Base-by-base conservation (phyloP, 2,888 invertebrate species). In the Liposcelis brunnea region DNA sequence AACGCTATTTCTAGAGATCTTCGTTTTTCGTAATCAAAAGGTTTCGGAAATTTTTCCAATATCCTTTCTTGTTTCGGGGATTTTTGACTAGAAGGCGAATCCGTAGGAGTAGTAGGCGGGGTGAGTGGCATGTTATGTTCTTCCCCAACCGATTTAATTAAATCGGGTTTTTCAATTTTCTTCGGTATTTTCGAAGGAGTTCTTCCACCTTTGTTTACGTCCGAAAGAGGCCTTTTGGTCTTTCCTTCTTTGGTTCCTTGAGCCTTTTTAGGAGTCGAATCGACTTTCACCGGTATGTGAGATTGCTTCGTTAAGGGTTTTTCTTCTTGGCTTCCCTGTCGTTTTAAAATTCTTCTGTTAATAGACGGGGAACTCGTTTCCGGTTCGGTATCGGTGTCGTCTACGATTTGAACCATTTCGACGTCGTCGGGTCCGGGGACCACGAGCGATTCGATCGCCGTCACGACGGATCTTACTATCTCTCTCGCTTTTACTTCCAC, bases 401-500 rank as follows among this genome's bases (percentile, higher is more conserved):
- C 65, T 2, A 61, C 47, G 37, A 67, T 65, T 50, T 67, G 64
- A 2, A 67, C 67, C 47, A 64, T 60, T 52, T 68, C 67, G 2
- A 66, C 66, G 19, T 59, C 59, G 31, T 53, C 53, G 5, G 66
- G 66, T 55, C 59, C 34, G 57, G 58, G 45, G 56, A 57, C 59
- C 49, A 62, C 61, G 31, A 59, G 54, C 16, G 57, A 56, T 47
- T 59, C 59, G 47, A 59, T 60, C 11, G 64, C 65, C 4, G 68
- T 65, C 51, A 79, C 74, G 48, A 72, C 69, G 12, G 75, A 72
- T 56, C 77, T 75, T 1, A 74, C 62, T 43, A 82, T 75, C 59
- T 81, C 80, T 55, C 69, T 74, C 55, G 74, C 78, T 50, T 69
- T 74, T 1, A 82, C 71, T 55, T 74, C 80, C 11, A 81, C 81